Evolutionary conservation across 2,113 vertebrate genomes (phyloP).

Genomic region (Thermophis baileyi): DNA sequence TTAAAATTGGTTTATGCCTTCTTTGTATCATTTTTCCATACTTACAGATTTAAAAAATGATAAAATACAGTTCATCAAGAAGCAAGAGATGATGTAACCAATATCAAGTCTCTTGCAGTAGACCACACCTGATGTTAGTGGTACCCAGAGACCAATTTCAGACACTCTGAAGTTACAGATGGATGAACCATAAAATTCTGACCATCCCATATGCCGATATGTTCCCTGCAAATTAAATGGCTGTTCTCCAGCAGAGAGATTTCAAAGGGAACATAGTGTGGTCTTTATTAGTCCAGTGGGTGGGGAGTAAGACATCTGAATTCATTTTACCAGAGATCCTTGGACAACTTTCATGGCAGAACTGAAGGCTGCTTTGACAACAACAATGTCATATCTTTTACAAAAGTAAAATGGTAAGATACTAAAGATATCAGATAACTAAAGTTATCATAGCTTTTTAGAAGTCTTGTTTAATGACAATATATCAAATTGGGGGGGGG

Average conservation of each 20-base stretch:
- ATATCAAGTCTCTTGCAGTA: constrained; percentile 46
- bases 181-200: constrained; percentile 48
- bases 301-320: constrained; percentile 24
- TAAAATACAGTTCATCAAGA: constrained; percentile 38
- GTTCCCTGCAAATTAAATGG: constrained; percentile 44
- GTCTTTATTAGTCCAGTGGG: constrained; percentile 36
- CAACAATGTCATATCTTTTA: neutral
- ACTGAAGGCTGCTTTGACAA: constrained; percentile 16
- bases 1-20: neutral
- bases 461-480: constrained; percentile 3
- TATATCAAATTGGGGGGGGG: neutral
- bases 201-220: constrained; percentile 40
- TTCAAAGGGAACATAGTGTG: constrained; percentile 55
- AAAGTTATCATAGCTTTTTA: neutral
- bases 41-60: neutral
- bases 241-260: constrained; percentile 46
- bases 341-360: constrained; percentile 25
- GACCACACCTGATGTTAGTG: constrained; percentile 65
- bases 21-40: neutral
- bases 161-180: constrained; percentile 61
- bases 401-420: constrained; percentile 20
- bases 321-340: constrained; percentile 40
- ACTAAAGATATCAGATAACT: neutral
- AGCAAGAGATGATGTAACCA: constrained; percentile 59
- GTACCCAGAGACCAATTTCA: constrained; percentile 53